Percentiles rank a stretch among this genome's conserved stretches.
These are phyloP conservation scores for Ceratosolen solmsi DNA, from an alignment of 1,140 invertebrate species.

Conservation along the genomic window DNA sequence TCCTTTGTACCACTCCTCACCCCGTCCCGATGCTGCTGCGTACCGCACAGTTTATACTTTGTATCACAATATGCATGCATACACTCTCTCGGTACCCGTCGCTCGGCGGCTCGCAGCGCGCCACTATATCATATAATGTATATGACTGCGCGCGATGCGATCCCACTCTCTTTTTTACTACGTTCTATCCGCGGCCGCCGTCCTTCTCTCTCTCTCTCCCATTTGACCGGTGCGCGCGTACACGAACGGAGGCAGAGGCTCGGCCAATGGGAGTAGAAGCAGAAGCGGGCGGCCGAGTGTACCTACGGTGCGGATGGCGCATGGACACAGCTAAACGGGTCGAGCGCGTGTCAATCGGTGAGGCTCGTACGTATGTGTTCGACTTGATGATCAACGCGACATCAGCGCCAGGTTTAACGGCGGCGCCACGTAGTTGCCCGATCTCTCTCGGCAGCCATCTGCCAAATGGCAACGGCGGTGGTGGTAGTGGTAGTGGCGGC, in stretches of 20 bases:
- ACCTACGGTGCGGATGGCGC: too few species aligned
- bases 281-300: too few species aligned
- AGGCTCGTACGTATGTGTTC: not conserved
- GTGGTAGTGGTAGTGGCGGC: too few species aligned
- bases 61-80: not conserved
- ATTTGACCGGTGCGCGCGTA: not conserved
- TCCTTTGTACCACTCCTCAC: not conserved
- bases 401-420: not conserved
- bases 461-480: too few species aligned
- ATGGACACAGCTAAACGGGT: too few species aligned
- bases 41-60: not conserved
- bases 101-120: slow-evolving; percentile 26
- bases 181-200: not conserved
- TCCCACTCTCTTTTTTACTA: slow-evolving; percentile 29
- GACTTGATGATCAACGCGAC: not conserved
- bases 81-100: not conserved
- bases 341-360: not conserved
- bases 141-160: slow-evolving; percentile 19
- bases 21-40: not conserved
- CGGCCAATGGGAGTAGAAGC: not conserved
- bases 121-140: slow-evolving; percentile 11
- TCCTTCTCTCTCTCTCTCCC: too few species aligned
- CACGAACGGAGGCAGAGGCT: not conserved
- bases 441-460: not conserved
- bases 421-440: slow-evolving; percentile 30